Evolutionary conservation across 2,797 vertebrate genomes (phyloP), one percentile per base, ranked within the genome.

Genomic region (Neosilurus mollespiculum): DNA sequence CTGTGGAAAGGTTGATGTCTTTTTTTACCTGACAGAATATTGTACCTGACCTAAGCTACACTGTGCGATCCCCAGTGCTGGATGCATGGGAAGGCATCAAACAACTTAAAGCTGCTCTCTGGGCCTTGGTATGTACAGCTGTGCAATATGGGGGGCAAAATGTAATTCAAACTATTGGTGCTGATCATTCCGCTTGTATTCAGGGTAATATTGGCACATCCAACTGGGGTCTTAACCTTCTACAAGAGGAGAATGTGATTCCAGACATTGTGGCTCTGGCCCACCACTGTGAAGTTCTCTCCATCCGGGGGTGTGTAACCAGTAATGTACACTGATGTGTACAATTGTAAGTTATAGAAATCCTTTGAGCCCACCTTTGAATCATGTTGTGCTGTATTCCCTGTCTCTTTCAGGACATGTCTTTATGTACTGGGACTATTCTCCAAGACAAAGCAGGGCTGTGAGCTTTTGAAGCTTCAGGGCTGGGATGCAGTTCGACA

Each of bases 41-140:
- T 87, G 96, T 99, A 90, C 94, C 97, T 86, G 97, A 99, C 92
- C 95, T 99, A 83, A 99, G 97, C 94, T 98, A 98, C 89, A 98
- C 93, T 0, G 92, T 99, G 88, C 97, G 96, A 89, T 96, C 96
- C 85, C 97, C 97, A 85, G 95, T 96, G 93, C 94, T 99, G 95
- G 98, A 99, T 94, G 99, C 95, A 85, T 99, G 98, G 97, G 98
- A 99, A 94, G 98, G 97, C 89, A 96, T 99, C 86, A 99, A 98
- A 92, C 97, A 98, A 85, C 93, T 99, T 89, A 99, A 99, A 92
- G 96, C 98, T 88, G 96, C 98, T 81, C 96, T 99, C 88, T 99
- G 98, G 98, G 97, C 98, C 61, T 92, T 99, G 96, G 98, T 99
- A 88, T 94, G 96, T 75, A 82, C 26, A 62, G 5, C 37, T 18